Evolutionary conservation across 2,888 invertebrate species (phyloP), one percentile per base, ranked within the genome.

Genomic region (Drosophila lutescens): DNA sequence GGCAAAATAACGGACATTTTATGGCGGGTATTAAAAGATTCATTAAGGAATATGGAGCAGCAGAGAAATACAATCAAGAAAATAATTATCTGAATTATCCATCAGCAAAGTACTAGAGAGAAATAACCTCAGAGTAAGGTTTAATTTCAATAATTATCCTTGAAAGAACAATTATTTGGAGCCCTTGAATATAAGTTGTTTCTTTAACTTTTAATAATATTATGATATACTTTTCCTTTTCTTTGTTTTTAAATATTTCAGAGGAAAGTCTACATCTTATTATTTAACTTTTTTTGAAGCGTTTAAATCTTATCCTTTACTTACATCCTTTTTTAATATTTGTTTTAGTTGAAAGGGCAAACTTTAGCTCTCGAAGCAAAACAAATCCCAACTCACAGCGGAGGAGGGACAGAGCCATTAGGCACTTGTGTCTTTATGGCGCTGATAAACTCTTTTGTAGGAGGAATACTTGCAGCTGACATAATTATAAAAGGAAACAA

Each of bases 401-500:
- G 10, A 10, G 40, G 12, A n/a, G 38, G 38, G 44, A 46, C 38
- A 32, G 38, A 9, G 32, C 65, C 55, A 44, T 61, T 72, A 50
- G 55, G 53, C 61, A 71, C 70, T 70, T 71, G 70, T 61, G 60
- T 71, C 72, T 71, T 70, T 72, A 62, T 66, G 65, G 65, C 46
- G 26, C 68, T 65, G 82, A 82, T 82, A 84, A 82, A 80, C 74
- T 78, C 84, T 75, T 75, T 56, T 69, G 88, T 83, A 86, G 78
- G 77, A 74, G 40, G 78, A 85, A 84, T 84, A 78, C 79, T 87
- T 89, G 89, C 88, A 80, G 76, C 86, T 89, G 89, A 89, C 90
- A 90, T 86, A 86, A 85, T 86, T 88, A 88, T 74, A 82, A 89
- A 89, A 81, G 79, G 79, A 88, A 80, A 78, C 84, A 86, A 84